phyloP scores from a whole-genome alignment of 2,797 vertebrate genomes.

The Oreochromis mossambicus region DNA sequence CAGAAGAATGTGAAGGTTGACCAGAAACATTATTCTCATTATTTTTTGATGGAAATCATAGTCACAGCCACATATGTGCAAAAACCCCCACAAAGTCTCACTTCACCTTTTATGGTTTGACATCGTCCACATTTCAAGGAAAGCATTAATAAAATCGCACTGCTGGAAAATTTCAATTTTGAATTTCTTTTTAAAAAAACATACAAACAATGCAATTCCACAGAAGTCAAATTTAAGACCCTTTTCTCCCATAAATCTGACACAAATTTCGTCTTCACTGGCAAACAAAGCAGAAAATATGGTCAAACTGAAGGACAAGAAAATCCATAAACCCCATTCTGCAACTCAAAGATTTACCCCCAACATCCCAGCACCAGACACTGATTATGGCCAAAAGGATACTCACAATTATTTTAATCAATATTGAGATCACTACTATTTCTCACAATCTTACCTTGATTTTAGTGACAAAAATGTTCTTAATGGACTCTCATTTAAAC shows the following conservation, averaged over 20 bases:
- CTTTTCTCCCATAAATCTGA: background rate
- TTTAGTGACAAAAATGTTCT: background rate
- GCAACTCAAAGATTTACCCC: background rate
- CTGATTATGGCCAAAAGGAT: background rate
- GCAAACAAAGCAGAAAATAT: background rate
- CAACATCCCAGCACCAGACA: background rate
- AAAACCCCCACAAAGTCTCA: background rate
- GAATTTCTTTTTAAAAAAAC: background rate
- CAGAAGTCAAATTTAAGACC: background rate
- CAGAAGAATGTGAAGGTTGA: background rate
- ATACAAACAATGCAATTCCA: background rate
- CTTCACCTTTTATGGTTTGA: background rate
- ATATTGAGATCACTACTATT: background rate
- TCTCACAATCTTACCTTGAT: background rate
- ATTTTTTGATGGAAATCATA: slow-evolving; percentile 3
- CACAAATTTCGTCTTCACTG: background rate
- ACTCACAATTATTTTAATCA: background rate
- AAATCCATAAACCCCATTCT: background rate
- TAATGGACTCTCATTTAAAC: background rate
- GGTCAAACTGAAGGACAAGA: background rate
- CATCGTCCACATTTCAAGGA: background rate
- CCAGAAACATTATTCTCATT: slow-evolving; percentile 19
- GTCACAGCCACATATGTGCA: background rate
- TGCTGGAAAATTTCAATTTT: background rate
- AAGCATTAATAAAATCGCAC: background rate